phyloP scores from a whole-genome alignment of 2,113 vertebrate species.

The Rhodinocichla rosea region DNA sequence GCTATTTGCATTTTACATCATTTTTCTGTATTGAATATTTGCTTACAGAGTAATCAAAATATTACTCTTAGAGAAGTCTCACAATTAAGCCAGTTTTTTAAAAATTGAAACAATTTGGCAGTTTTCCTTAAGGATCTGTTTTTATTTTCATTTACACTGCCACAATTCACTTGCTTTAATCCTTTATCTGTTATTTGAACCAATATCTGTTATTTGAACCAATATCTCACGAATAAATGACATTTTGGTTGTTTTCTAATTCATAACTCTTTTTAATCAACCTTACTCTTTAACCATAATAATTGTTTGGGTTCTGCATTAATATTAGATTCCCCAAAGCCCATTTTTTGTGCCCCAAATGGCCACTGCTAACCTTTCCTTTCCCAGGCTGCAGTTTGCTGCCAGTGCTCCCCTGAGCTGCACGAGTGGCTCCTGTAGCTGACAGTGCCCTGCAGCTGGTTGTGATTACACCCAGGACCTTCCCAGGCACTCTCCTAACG shows the following conservation, averaged over 20 bases:
- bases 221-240: background rate
- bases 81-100: background rate
- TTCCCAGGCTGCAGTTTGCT: conserved; percentile 85
- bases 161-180: conserved; percentile 16
- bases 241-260: background rate
- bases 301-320: conserved; percentile 22
- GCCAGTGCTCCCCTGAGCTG: conserved; percentile 69
- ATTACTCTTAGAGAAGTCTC: background rate
- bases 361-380: conserved; percentile 75
- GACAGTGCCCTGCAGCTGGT: conserved; percentile 78
- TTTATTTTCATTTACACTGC: background rate
- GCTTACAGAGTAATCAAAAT: background rate
- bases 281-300: background rate
- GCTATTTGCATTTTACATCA: background rate
- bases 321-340: conserved; percentile 72
- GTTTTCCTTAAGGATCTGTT: background rate
- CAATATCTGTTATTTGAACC: background rate
- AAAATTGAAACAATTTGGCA: background rate
- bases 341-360: conserved; percentile 67
- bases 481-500: conserved; percentile 67
- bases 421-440: conserved; percentile 66
- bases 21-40: background rate
- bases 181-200: background rate
- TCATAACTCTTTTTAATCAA: conserved; percentile 10
- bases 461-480: conserved; percentile 76